These are phyloP conservation scores for Nesidiocoris tenuis DNA, from an alignment of 2,888 invertebrate species.

Conservation along the genomic window DNA sequence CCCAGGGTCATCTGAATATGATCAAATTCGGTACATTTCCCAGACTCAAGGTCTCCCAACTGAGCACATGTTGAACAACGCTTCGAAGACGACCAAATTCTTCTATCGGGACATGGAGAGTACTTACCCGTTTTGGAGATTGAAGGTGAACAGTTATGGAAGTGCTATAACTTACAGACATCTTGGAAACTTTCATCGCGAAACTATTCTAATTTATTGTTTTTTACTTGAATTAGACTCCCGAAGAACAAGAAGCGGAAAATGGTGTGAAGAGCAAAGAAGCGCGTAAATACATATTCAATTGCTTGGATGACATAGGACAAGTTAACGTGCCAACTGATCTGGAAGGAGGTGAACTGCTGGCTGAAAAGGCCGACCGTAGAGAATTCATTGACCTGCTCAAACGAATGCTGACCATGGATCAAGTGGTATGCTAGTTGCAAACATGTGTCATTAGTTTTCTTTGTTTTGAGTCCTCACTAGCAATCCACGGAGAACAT, in stretches of 20 bases:
- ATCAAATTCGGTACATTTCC: constrained; percentile 95
- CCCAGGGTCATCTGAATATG: constrained; percentile 98
- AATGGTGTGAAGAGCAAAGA: constrained; percentile 98
- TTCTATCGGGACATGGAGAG: constrained; percentile 96
- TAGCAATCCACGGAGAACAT: too few species aligned
- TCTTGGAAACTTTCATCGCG: too few species aligned
- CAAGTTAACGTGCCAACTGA: constrained; percentile 96
- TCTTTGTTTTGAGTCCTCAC: too few species aligned
- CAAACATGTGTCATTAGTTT: not conserved
- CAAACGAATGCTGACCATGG: constrained; percentile 97
- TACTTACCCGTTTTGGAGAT: constrained; percentile 63
- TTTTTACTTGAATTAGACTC: constrained; percentile 64
- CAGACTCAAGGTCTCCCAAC: constrained; percentile 97
- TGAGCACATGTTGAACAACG: constrained; percentile 94
- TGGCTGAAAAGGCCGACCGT: constrained; percentile 96
- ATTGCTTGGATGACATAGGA: constrained; percentile 97
- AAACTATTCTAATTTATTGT: too few species aligned
- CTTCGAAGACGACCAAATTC: constrained; percentile 97
- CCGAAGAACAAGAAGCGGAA: constrained; percentile 97
- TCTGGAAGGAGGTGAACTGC: constrained; percentile 90
- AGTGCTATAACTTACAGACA: too few species aligned
- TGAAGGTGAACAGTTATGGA: constrained; percentile 60
- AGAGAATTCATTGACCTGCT: constrained; percentile 96
- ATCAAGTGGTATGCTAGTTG: constrained; percentile 69
- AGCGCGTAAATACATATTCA: constrained; percentile 98